These are phyloP conservation scores for Nasalis larvatus DNA, from an alignment of 2,113 vertebrate species.

Conservation along the genomic window DNA sequence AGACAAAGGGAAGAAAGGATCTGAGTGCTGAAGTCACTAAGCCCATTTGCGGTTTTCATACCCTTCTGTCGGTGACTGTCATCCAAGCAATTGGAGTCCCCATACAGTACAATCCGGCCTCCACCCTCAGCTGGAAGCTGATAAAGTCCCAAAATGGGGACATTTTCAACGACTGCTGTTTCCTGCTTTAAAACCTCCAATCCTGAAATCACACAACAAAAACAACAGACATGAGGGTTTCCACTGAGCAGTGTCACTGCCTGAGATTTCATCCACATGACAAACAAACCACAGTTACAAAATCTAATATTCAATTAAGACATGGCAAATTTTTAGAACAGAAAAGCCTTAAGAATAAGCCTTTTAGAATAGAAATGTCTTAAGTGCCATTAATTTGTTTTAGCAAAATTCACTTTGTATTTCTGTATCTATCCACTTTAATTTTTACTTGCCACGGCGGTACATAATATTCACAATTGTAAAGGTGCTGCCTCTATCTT, in stretches of 20 bases:
- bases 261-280: background rate
- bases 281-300: background rate
- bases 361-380: background rate
- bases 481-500: background rate
- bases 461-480: background rate
- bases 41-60: slow-evolving; percentile 58
- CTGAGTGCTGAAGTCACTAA: accelerated
- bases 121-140: slow-evolving; percentile 93
- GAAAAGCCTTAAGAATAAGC: background rate
- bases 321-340: background rate
- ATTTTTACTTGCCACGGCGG: background rate
- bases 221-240: background rate
- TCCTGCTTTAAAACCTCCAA: slow-evolving; percentile 98
- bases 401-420: background rate
- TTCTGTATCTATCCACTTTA: background rate
- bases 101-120: slow-evolving; percentile 95
- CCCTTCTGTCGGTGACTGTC: slow-evolving; percentile 99
- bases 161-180: slow-evolving; percentile 92
- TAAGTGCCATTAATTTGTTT: background rate
- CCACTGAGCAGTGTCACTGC: background rate
- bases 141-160: slow-evolving; percentile 96
- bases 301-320: background rate
- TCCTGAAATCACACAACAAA: slow-evolving; percentile 83
- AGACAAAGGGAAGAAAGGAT: background rate
- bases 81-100: slow-evolving; percentile 98